phyloP scores from a whole-genome alignment of 2,113 vertebrate species.

The Platichthys stellatus region DNA sequence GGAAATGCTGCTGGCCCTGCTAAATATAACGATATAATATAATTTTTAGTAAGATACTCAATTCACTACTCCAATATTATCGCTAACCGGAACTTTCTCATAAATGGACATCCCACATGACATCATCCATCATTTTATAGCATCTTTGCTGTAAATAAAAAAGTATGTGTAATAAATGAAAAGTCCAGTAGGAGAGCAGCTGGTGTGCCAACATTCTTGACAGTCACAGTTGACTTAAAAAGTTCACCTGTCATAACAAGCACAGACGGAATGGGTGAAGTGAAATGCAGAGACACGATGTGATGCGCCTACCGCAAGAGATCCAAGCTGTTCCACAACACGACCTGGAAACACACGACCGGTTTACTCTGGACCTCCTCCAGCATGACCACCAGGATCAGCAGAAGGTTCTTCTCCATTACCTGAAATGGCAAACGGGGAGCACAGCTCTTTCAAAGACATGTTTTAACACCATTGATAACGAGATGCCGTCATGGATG shows the following conservation, averaged over 20 bases:
- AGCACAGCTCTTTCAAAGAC: too few species aligned
- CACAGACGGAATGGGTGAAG: neutral
- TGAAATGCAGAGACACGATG: neutral
- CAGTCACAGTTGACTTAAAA: neutral
- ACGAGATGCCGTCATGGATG: neutral
- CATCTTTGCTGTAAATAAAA: too few species aligned
- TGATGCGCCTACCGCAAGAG: slow-evolving; percentile 83
- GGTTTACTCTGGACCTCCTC: slow-evolving; percentile 92
- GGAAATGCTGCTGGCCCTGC: too few species aligned
- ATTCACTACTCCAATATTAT: too few species aligned
- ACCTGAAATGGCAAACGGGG: slow-evolving; percentile 79
- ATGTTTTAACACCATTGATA: neutral
- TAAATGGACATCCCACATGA: too few species aligned
- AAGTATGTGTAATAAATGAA: neutral
- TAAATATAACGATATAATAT: too few species aligned
- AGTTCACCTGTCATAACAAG: neutral
- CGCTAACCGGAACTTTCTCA: too few species aligned
- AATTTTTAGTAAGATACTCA: too few species aligned
- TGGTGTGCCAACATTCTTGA: neutral
- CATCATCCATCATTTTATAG: too few species aligned
- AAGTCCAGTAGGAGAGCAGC: neutral
- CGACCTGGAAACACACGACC: slow-evolving; percentile 88
- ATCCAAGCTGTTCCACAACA: slow-evolving; percentile 91
- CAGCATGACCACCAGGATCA: slow-evolving; percentile 89
- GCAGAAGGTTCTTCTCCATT: slow-evolving; percentile 88